Percentiles rank a stretch among this genome's conserved stretches.
These are phyloP conservation scores for Oasisia sp. DNA, from an alignment of 2,888 invertebrate genomes.

Conservation along the genomic window DNA sequence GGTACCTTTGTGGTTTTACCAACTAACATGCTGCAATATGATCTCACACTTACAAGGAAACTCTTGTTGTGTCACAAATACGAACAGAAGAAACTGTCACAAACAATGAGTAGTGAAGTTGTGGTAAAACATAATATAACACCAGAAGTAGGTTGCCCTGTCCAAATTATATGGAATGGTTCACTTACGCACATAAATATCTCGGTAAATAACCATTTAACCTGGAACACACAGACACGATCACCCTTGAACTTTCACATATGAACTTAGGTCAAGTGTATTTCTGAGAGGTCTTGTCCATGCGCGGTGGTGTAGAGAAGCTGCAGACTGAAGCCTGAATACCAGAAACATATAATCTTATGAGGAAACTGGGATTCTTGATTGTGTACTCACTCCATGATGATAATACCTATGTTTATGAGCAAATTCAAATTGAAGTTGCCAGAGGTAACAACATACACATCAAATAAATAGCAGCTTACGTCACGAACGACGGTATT, in stretches of 20 bases:
- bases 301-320: no score
- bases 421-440: neutral
- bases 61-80: neutral
- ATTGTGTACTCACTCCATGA: neutral
- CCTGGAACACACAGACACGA: neutral
- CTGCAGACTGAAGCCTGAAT: no score
- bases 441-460: neutral
- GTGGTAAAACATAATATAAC: neutral
- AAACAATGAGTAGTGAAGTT: neutral
- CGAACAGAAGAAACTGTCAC: neutral
- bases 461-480: neutral
- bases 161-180: neutral
- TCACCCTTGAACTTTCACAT: constrained; percentile 6
- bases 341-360: neutral
- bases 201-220: neutral
- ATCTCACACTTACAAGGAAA: neutral
- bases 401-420: neutral
- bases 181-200: neutral
- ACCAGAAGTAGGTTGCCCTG: no score
- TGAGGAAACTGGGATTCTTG: neutral
- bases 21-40: constrained; percentile 8
- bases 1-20: neutral
- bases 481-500: neutral
- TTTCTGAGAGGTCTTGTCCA: no score
- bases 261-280: neutral